These are phyloP conservation scores for Suncus etruscus DNA, from an alignment of 2,113 vertebrate genomes.

Conservation along the genomic window DNA sequence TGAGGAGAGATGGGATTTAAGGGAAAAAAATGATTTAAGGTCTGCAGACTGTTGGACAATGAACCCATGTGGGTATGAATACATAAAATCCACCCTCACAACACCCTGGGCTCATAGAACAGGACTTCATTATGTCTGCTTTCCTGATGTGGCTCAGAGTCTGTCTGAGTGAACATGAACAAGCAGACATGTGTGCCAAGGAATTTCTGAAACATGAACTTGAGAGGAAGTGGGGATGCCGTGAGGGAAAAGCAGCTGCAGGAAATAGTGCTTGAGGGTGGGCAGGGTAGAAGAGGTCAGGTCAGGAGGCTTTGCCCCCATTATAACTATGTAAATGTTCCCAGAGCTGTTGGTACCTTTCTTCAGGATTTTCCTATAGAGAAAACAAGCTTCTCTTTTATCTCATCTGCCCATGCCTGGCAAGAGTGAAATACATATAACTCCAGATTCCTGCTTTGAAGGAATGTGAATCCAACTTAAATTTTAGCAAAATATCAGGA, in stretches of 20 bases:
- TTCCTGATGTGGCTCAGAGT: no score
- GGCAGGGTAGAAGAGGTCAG: neutral
- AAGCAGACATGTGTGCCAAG: neutral
- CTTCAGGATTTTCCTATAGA: neutral
- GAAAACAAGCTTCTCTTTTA: no score
- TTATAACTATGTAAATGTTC: no score
- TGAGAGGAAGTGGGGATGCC: neutral
- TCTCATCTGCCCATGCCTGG: neutral
- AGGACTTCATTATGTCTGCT: accelerated
- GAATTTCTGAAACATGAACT: neutral
- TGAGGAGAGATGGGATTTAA: neutral
- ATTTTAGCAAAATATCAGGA: neutral
- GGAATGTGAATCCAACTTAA: neutral
- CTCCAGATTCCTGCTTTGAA: neutral
- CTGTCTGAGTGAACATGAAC: neutral
- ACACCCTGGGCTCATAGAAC: neutral
- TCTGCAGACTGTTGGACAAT: neutral
- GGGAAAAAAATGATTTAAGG: neutral
- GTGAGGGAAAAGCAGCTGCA: neutral
- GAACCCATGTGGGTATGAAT: neutral
- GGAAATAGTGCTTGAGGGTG: neutral
- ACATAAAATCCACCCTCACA: accelerated
- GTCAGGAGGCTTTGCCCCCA: neutral
- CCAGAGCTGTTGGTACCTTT: accelerated
- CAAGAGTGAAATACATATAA: neutral